Percentiles rank a stretch among this genome's conserved stretches.
Evolutionary conservation across 2,797 vertebrate species (phyloP).

Genomic region (Chaetophractus vellerosus): DNA sequence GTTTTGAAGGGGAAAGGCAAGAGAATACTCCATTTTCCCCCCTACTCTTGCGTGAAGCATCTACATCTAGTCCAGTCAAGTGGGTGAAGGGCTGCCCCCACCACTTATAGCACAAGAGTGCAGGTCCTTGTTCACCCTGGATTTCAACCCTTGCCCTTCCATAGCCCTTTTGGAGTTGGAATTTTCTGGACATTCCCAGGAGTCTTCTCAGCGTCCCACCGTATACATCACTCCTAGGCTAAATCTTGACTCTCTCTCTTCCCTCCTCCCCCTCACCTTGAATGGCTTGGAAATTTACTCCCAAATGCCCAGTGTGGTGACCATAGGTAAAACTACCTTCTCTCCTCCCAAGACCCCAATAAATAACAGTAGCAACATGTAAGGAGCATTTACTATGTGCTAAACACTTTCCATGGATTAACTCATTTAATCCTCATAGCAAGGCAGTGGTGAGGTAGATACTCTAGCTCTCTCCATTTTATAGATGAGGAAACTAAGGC

Average conservation of each 20-base stretch:
- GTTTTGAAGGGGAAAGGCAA: conserved; percentile 32
- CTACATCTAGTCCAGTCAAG: background rate
- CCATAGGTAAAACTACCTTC: background rate
- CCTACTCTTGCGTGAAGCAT: background rate
- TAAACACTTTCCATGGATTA: conserved; percentile 11
- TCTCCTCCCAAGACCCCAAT: background rate
- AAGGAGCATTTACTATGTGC: background rate
- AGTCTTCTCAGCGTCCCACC: background rate
- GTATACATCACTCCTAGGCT: background rate
- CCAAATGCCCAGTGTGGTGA: background rate
- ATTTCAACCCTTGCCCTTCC: background rate
- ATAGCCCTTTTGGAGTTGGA: background rate
- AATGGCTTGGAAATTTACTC: conserved; percentile 45
- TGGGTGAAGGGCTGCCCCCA: background rate
- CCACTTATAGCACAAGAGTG: background rate
- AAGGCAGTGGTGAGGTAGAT: background rate
- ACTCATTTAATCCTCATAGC: conserved; percentile 3
- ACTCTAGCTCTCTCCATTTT: background rate
- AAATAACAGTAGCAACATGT: background rate
- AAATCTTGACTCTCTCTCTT: background rate
- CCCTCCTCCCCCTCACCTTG: background rate
- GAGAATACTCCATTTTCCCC: background rate
- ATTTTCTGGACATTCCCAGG: conserved; percentile 26
- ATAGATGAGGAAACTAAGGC: conserved; percentile 49
- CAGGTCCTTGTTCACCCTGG: background rate